These are phyloP conservation scores for Elysia crispata DNA, from an alignment of 2,888 invertebrate species.

Conservation along the genomic window DNA sequence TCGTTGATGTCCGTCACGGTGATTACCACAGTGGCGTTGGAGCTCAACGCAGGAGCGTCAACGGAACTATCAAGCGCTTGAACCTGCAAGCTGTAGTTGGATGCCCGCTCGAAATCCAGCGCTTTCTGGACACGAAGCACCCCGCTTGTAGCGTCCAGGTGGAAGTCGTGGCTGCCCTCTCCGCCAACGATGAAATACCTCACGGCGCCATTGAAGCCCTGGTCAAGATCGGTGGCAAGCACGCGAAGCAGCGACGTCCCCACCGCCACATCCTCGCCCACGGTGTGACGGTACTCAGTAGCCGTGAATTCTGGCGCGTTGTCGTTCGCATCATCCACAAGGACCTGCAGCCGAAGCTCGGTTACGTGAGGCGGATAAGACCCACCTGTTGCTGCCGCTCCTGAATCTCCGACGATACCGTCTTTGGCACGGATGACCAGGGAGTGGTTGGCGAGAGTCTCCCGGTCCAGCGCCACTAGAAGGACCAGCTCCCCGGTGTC, in stretches of 20 bases:
- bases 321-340: conserved; percentile 87
- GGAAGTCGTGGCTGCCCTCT: conserved; percentile 88
- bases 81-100: conserved; percentile 90
- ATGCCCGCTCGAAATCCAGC: conserved; percentile 91
- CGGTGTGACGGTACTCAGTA: conserved; percentile 89
- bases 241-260: conserved; percentile 90
- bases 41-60: conserved; percentile 82
- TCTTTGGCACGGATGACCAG: conserved; percentile 69
- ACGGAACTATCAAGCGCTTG: conserved; percentile 92
- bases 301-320: conserved; percentile 88
- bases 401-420: conserved; percentile 27
- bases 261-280: conserved; percentile 92
- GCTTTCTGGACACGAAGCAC: conserved; percentile 87
- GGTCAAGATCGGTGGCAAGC: conserved; percentile 89
- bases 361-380: no score
- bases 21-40: conserved; percentile 83
- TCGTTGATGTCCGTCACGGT: conserved; percentile 92
- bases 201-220: conserved; percentile 93
- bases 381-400: no score
- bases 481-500: conserved; percentile 92
- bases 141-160: conserved; percentile 87
- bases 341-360: conserved; percentile 76
- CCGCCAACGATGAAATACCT: conserved; percentile 83
- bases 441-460: conserved; percentile 63
- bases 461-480: conserved; percentile 89